Percentiles rank a stretch among this genome's conserved stretches.
Conservation (phyloP, 1,140 invertebrate genomes). For the Drosophila pseudoobscura region DNA sequence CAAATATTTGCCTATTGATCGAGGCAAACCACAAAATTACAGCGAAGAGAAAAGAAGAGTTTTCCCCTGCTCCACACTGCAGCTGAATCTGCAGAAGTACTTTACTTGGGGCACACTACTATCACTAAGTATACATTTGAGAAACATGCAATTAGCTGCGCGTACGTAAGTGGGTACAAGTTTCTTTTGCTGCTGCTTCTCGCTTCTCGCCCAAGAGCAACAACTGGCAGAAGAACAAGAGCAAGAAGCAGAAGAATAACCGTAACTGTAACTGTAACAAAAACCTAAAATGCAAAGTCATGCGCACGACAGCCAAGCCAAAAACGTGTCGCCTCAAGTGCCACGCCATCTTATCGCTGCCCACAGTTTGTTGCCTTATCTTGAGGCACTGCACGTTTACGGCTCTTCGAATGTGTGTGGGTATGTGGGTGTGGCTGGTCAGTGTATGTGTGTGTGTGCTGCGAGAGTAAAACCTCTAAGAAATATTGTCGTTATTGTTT, state of each 20-base stretch:
- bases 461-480: constrained; percentile 62
- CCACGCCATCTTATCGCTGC: constrained; percentile 75
- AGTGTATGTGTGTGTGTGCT: constrained; percentile 23
- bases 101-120: not conserved
- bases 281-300: constrained; percentile 67
- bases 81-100: no score
- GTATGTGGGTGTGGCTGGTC: constrained; percentile 54
- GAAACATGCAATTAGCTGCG: constrained; percentile 50
- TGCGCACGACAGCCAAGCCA: constrained; percentile 70
- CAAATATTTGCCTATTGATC: constrained; percentile 73
- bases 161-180: constrained; percentile 45
- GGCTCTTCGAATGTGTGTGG: constrained; percentile 24
- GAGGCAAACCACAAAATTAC: constrained; percentile 33
- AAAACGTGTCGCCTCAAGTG: constrained; percentile 77
- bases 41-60: not conserved
- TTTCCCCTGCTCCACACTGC: not conserved
- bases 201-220: constrained; percentile 26
- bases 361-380: constrained; percentile 78
- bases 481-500: constrained; percentile 77
- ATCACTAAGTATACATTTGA: constrained; percentile 34
- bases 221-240: constrained; percentile 21
- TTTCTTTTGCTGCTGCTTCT: constrained; percentile 26
- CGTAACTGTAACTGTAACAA: constrained; percentile 29
- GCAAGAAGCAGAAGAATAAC: constrained; percentile 21
- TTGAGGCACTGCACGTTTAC: constrained; percentile 64